A percentile compares a stretch with the other conserved stretches of the same genome.
phyloP scores from a whole-genome alignment of 2,888 invertebrate genomes.

The Drosophila neutralis region DNA sequence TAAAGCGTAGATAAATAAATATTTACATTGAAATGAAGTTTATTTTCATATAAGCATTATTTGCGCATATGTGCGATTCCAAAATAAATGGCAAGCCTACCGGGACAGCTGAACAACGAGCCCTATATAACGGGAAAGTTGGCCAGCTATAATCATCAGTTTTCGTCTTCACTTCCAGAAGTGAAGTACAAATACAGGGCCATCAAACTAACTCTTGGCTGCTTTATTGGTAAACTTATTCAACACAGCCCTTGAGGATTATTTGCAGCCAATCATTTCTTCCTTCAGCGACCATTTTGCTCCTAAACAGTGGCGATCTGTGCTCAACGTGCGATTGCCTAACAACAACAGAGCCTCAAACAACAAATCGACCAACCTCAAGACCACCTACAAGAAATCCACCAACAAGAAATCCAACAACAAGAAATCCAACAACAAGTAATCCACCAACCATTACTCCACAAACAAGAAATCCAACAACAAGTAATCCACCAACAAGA shows the following conservation, averaged over 20 bases:
- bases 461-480: neutral
- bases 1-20: neutral
- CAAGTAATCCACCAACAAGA: neutral
- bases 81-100: neutral
- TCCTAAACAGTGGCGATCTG: slow-evolving; percentile 1
- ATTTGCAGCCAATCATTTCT: neutral
- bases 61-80: slow-evolving; percentile 28
- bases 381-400: neutral
- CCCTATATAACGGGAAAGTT: slow-evolving; percentile 29
- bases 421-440: neutral
- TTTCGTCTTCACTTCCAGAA: slow-evolving; percentile 8
- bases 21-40: slow-evolving; percentile 12
- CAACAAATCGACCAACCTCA: neutral
- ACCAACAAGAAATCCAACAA: neutral
- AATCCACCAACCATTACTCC: neutral
- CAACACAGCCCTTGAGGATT: too few species aligned
- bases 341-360: neutral
- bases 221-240: slow-evolving; percentile 26
- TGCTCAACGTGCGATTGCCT: neutral
- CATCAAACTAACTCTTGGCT: slow-evolving; percentile 27
- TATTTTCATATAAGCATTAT: slow-evolving; percentile 16
- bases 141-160: slow-evolving; percentile 2
- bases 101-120: too few species aligned
- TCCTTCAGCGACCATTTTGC: slow-evolving; percentile 12
- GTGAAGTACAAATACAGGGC: neutral